Base-by-base conservation (phyloP, 2,797 vertebrate species). In the Sebastes vulpes region DNA sequence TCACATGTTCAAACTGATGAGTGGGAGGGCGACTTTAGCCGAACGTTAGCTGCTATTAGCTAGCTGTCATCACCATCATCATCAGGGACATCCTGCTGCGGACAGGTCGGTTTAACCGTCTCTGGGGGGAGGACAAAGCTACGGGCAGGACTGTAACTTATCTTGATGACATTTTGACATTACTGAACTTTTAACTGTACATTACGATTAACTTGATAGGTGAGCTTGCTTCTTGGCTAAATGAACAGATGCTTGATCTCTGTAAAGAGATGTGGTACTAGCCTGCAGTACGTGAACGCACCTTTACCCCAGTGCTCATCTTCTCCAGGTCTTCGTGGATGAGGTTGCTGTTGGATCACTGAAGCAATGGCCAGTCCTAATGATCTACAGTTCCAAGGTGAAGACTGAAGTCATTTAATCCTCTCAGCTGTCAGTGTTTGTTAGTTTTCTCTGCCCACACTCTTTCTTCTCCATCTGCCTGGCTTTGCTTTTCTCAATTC, bases 381-480 rank as follows among this genome's bases (percentile, higher is more conserved):
- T 76, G 96, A 97, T 32, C 94, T 98, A n/a, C 94, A 95, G 6
- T 98, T 98, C 88, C 97, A 96, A 81, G 97, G 97, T 97, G 92
- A 94, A 89, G 1, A 6, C 85, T 6, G 16, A 35, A 8, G 3
- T 2, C 0, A 14, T 70, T 31, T 12, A 9, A 4, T n/a, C 38
- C 9, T 11, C 2, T 25, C 14, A 64, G 35, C 58, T 26, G 29
- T 35, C 23, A 12, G 2, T 11, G 31, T 3, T 52, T 48, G 64
- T 20, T 20, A 7, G 25, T 58, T 29, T 23, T 48, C 3, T 25
- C 9, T 21, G 50, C 9, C 12, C n/a, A 46, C 35, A 38, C 23
- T 20, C 48, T 21, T 8, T 52, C 38, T 42, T 42, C 38, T 42
- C 14, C 38, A 42, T 7, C 5, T 26, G 9, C 12, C 31, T 35